Evolutionary conservation across 2,888 invertebrate species (phyloP), one percentile per base, ranked within the genome.

Genomic region (Endomychus coccineus): DNA sequence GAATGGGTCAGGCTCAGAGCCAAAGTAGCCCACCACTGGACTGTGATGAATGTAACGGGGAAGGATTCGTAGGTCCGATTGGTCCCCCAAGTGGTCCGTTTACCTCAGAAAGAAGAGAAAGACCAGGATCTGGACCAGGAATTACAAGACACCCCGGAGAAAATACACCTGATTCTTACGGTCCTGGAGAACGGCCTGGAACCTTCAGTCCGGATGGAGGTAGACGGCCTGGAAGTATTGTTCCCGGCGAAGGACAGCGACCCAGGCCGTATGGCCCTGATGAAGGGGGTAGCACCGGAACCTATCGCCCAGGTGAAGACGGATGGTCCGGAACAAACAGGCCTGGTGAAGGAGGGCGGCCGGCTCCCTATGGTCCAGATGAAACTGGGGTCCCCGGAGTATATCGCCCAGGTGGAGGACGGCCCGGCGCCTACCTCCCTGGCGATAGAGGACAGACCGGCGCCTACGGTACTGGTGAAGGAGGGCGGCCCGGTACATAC

Each of bases 1-100:
- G 88, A 36, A 87, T 88, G 83, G 88, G 88, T 0, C 87, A 87
- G 69, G 88, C 88, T 1, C 88, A 88, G 66, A 87, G 87, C 64
- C 88, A 88, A 65, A 83, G 84, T 30, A 73, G 78, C 40, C 76
- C 78, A 32, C 76, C 78, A 32, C 75, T 77, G 30, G 73, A 72
- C 41, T 84, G 83, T 49, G 78, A 78, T n/a, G 81, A 76, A 28
- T 83, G 83, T 58, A 64, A 68, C 24, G 51, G n/a, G n/a, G n/a
- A n/a, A n/a, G n/a, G n/a, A n/a, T n/a, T n/a, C 6, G n/a, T n/a
- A n/a, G n/a, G n/a, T n/a, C n/a, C n/a, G n/a, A n/a, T n/a, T n/a
- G n/a, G n/a, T n/a, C n/a, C n/a, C n/a, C n/a, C n/a, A n/a, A n/a
- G n/a, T n/a, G n/a, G n/a, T n/a, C n/a, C n/a, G n/a, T n/a, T n/a